Base-by-base conservation (phyloP, 2,797 vertebrate genomes). In the Sebastes flavidus region DNA sequence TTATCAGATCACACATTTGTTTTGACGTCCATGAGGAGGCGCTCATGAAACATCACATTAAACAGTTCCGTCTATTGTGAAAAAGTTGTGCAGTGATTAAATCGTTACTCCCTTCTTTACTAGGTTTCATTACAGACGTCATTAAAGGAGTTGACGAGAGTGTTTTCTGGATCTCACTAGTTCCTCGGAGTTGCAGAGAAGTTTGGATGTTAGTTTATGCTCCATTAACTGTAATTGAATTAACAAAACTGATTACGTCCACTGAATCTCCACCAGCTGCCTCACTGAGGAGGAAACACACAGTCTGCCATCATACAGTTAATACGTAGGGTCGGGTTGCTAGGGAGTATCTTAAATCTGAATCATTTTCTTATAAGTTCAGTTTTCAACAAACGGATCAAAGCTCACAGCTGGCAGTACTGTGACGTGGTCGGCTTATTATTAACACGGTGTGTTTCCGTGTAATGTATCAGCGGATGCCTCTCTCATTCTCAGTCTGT, bases 221-320 rank as follows among this genome's bases (percentile, higher is more conserved):
- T 75, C 59, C 81, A 84, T 88, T 88, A 84, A 59, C 73, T 42
- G 32, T 65, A 56, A 84, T 77, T 42, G 73, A 84, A 72, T 79
- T 22, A 80, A 78, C 18, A n/a, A 34, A 68, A 77, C 10, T 56
- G 79, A 79, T 77, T 71, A 75, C 6, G 16, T 60, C 18, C 54
- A 29, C 68, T 68, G 62, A 49, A 52, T 58, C 30, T 83, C n/a
- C 65, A 38, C 3, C 76, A 60, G 62, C 29, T 13, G 55, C 38
- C 29, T 49, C 36, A n/a, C 32, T 9, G 38, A 60, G 42, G 38
- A n/a, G 65, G 59, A 81, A 36, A 54, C 69, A 27, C 20, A 49
- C 38, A 34, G 30, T 36, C 60, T 62, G 7, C 25, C 58, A 18
- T 30, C 16, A 16, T 29, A 16, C 58, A 20, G 27, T 60, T 30